Base-by-base conservation (phyloP, 2,113 vertebrate genomes). In the Sialia sialis region DNA sequence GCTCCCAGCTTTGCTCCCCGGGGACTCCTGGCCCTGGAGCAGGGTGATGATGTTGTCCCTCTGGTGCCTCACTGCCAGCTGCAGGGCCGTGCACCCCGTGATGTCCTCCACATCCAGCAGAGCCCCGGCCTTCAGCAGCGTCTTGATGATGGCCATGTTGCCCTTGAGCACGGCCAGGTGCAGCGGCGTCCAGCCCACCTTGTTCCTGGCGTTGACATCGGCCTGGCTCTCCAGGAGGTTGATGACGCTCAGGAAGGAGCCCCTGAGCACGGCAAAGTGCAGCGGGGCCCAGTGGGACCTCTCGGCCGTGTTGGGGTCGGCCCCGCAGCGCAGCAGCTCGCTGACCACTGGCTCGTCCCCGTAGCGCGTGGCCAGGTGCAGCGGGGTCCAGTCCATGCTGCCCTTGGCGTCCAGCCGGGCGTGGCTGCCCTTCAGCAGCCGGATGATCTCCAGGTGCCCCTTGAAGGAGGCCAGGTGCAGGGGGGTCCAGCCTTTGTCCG, bases 291-390 rank as follows among this genome's bases (percentile, higher is more conserved):
- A 99, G 32, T 92, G 94, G 0, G 96, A 94, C 73, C 97, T 96
- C 87, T 99, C 98, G 2, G 94, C 56, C 3, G 94, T 12, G 66
- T 97, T 98, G 67, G 98, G 98, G 56, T 98, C 91, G 2, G 98
- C 98, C 3, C 98, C 96, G 1, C 98, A 96, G 8, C 79, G 94
- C 58, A 99, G 83, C 13, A 99, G 97, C 22, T 96, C 97, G 1
- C 82, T 81, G 34, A 98, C 98, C 15, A 96, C 97, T 0, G 96
- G 87, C 34, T 97, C 95, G 5, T 98, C 92, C 5, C 94, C 84
- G 9, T 98, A 98, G 58, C 96, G 89, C 39, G 98, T 98, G 43
- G 98, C 98, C 55, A 99, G 85, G 92, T 99, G 98, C 30, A 99
- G 97, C 0, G 98, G 96, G 0, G 98, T 99, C 99, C 98, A 98